Evolutionary conservation across 1,140 invertebrate species (phyloP), one percentile per base, ranked within the genome.

Genomic region (Phthorimaea operculella): DNA sequence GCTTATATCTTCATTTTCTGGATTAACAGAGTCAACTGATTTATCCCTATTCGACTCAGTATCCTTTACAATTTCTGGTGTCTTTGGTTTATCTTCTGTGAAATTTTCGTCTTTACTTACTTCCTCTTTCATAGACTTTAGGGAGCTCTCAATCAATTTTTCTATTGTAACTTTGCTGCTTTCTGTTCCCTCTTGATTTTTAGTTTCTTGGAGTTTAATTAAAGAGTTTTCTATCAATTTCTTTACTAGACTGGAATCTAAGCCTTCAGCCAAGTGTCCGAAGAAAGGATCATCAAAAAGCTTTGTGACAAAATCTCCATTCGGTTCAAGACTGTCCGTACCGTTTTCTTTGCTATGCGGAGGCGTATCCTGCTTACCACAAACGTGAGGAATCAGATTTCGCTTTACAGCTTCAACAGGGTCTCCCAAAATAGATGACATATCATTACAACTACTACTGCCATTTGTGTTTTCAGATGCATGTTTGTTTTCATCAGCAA

Each of bases 311-410:
- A 88, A 87, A 62, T 74, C 78, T 39, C 68, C 70, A 60, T 74
- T 74, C 73, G 68, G 59, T 62, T 79, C 66, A 1, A 42, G 45
- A 33, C 28, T 53, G 10, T 55, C 48, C 6, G 45, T 16, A 21
- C 6, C 21, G 48, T 71, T 65, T 71, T 45, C 39, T 62, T 53
- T 18, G 52, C 48, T 58, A 28, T 70, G 57, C 72, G 21, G 18
- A 4, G 11, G 52, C 33, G 83, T 66, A 59, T 79, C 68, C 52
- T 68, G 74, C 78, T 87, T 89, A 7, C 90, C 90, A 76, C 91
- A 92, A 36, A 92, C 89, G 76, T 92, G 91, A 17, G 91, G 91
- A 58, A 92, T 89, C 59, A 92, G 76, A 72, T 92, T 91, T 54
- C 89, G 83, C 68, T 87, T 87, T 1, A 91, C 90, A 12, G 91